phyloP scores from a whole-genome alignment of 2,797 vertebrate genomes.

The Garrulus glandarius region DNA sequence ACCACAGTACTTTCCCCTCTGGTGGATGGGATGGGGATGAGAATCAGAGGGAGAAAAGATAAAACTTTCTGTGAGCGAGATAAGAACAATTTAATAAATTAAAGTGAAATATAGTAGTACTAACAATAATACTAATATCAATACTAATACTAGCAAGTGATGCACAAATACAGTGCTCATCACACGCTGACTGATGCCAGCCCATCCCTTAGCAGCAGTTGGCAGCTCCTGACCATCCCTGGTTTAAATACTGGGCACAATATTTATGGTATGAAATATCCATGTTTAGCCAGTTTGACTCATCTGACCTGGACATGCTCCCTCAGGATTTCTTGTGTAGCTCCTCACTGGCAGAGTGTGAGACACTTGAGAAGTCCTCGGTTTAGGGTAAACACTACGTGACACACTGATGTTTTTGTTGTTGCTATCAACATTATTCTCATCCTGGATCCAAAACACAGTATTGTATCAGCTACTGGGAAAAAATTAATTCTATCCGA shows the following conservation, averaged over 20 bases:
- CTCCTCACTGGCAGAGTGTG: background rate
- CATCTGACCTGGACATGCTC: background rate
- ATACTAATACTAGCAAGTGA: background rate
- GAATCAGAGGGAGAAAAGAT: background rate
- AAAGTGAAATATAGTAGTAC: background rate
- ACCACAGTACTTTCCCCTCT: background rate
- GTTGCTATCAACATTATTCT: background rate
- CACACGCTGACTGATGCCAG: rapidly evolving
- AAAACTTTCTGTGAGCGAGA: background rate
- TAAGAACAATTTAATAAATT: background rate
- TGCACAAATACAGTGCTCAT: background rate
- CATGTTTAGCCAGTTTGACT: background rate
- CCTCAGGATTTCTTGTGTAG: background rate
- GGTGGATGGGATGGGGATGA: background rate
- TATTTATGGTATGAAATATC: background rate
- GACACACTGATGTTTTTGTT: background rate
- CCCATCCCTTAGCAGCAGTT: background rate
- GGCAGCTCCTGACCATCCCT: background rate
- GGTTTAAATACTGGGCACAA: background rate
- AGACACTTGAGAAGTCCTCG: background rate
- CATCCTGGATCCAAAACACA: background rate
- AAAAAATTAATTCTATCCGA: background rate
- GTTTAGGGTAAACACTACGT: background rate
- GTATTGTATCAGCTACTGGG: background rate
- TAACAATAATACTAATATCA: background rate